phyloP scores from a whole-genome alignment of 2,888 invertebrate species.

The Allolobophora icterica region DNA sequence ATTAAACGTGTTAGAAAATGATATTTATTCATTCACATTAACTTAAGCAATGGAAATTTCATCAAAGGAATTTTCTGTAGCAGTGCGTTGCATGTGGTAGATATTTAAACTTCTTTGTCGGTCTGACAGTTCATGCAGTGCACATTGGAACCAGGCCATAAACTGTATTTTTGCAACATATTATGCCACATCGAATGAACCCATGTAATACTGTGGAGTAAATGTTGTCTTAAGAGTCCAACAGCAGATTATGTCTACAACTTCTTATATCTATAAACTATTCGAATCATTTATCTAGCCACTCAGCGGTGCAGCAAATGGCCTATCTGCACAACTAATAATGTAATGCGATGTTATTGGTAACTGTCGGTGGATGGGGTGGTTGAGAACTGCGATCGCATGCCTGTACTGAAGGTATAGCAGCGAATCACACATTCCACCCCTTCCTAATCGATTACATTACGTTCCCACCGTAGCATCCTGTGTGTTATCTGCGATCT shows the following conservation, averaged over 20 bases:
- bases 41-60: no score
- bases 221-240: neutral
- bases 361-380: neutral
- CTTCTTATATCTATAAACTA: neutral
- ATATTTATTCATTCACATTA: neutral
- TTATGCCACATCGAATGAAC: neutral
- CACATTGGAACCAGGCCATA: neutral
- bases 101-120: no score
- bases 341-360: neutral
- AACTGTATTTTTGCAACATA: neutral
- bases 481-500: conserved; percentile 8
- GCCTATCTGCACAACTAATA: neutral
- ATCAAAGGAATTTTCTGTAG: no score
- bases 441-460: no score
- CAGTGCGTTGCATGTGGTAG: no score
- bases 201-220: neutral
- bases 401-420: no score
- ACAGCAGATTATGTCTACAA: neutral
- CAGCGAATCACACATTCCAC: no score
- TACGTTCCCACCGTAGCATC: neutral
- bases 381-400: no score
- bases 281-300: neutral
- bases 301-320: neutral
- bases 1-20: neutral
- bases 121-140: no score